phyloP scores from a whole-genome alignment of 2,113 vertebrate genomes.

The Hippocampus guttulatus region DNA sequence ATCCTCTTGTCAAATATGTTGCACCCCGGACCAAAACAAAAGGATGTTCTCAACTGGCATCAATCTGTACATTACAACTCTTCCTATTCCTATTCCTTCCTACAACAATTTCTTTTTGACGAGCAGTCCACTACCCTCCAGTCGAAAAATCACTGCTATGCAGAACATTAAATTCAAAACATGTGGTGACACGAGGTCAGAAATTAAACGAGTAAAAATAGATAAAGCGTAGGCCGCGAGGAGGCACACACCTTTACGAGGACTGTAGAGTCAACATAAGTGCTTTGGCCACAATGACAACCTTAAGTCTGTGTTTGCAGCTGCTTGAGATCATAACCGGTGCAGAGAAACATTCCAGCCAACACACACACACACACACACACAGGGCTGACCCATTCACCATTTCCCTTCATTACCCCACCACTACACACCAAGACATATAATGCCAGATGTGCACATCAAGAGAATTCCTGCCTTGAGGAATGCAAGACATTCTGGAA shows the following conservation, averaged over 20 bases:
- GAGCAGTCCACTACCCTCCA: background rate
- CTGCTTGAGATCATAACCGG: slow-evolving; percentile 34
- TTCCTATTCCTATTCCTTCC: no score
- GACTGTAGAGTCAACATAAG: background rate
- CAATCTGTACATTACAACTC: background rate
- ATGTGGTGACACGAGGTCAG: background rate
- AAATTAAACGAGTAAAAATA: slow-evolving; percentile 7
- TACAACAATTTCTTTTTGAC: no score
- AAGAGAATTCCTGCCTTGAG: slow-evolving; percentile 53
- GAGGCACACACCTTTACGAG: background rate
- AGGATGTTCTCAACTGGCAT: background rate
- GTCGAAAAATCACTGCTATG: background rate
- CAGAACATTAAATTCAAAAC: slow-evolving; percentile 7
- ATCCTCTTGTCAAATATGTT: background rate
- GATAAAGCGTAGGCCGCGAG: background rate
- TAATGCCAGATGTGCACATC: slow-evolving; percentile 61
- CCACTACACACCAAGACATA: slow-evolving; percentile 24
- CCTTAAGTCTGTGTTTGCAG: slow-evolving; percentile 17
- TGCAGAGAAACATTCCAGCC: background rate
- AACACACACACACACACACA: background rate
- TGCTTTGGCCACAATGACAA: slow-evolving; percentile 18
- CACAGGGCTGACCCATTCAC: slow-evolving; percentile 43
- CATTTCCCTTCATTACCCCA: slow-evolving; percentile 53
- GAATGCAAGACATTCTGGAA: slow-evolving; percentile 61
- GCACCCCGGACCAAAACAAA: background rate